A percentile compares a stretch with the other conserved stretches of the same genome.
Evolutionary conservation across 2,113 vertebrate genomes (phyloP).

Genomic region (Ictalurus punctatus): DNA sequence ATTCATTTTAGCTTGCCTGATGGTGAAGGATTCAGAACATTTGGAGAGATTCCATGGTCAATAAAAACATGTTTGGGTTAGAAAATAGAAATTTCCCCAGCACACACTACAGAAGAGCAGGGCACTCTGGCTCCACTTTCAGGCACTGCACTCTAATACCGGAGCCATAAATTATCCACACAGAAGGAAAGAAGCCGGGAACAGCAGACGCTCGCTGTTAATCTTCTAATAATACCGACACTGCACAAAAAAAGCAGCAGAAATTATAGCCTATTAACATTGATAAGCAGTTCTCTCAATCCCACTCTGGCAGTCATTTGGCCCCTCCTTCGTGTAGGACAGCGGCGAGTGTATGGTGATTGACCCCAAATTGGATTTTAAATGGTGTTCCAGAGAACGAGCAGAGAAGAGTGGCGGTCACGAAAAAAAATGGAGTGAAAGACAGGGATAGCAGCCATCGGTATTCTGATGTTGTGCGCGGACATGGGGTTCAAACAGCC

Average conservation of each 20-base stretch:
- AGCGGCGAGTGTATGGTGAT: constrained; percentile 13
- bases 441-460: neutral
- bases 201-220: constrained; percentile 47
- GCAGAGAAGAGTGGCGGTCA: constrained; percentile 5
- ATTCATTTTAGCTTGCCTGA: constrained; percentile 28
- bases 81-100: neutral
- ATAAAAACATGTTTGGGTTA: constrained; percentile 26
- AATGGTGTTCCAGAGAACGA: constrained; percentile 43
- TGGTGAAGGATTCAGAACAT: constrained; percentile 13
- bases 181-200: constrained; percentile 35
- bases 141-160: constrained; percentile 28
- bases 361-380: constrained; percentile 45
- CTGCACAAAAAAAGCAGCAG: constrained; percentile 45
- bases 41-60: constrained; percentile 35
- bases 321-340: constrained; percentile 18
- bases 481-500: neutral
- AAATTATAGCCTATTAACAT: constrained; percentile 60
- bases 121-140: constrained; percentile 21
- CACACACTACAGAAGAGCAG: neutral
- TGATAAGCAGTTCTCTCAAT: constrained; percentile 51
- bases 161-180: constrained; percentile 51
- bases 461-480: constrained; percentile 4
- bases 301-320: constrained; percentile 36
- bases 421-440: constrained; percentile 2
- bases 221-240: constrained; percentile 57